These are phyloP conservation scores for Triops cancriformis DNA, from an alignment of 1,140 invertebrate species.

Conservation along the genomic window DNA sequence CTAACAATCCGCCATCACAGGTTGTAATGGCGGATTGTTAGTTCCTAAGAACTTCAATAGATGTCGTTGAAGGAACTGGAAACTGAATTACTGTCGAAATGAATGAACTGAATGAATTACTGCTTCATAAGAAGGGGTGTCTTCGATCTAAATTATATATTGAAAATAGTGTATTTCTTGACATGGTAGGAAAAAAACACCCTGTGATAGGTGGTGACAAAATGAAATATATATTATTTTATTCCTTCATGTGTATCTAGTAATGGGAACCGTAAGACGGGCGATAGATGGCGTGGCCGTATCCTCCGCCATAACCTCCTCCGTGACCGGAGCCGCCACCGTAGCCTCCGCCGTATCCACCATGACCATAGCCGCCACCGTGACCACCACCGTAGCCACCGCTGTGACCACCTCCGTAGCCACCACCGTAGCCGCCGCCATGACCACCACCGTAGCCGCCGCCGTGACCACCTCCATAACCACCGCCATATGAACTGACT, in stretches of 20 bases:
- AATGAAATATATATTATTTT: neutral
- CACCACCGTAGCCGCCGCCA: neutral
- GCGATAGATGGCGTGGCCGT: neutral
- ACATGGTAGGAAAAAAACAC: no score
- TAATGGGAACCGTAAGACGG: neutral
- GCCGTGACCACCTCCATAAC: neutral
- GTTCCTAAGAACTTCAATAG: no score
- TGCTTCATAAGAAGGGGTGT: no score
- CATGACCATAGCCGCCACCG: neutral
- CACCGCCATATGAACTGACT: neutral
- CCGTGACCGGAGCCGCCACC: neutral
- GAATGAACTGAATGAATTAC: no score
- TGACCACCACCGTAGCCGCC: neutral
- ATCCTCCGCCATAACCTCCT: neutral
- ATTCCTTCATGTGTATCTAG: neutral
- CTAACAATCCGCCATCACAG: no score
- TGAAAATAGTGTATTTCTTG: no score
- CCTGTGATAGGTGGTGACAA: no score
- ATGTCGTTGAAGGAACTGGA: no score
- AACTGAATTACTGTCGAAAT: no score
- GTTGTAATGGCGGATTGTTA: no score
- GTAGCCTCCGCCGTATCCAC: neutral
- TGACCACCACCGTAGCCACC: neutral
- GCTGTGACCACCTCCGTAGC: neutral
- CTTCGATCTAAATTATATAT: no score